Evolutionary conservation across 2,113 vertebrate species (phyloP), one percentile per base, ranked within the genome.

Genomic region (Myocastor coypus): DNA sequence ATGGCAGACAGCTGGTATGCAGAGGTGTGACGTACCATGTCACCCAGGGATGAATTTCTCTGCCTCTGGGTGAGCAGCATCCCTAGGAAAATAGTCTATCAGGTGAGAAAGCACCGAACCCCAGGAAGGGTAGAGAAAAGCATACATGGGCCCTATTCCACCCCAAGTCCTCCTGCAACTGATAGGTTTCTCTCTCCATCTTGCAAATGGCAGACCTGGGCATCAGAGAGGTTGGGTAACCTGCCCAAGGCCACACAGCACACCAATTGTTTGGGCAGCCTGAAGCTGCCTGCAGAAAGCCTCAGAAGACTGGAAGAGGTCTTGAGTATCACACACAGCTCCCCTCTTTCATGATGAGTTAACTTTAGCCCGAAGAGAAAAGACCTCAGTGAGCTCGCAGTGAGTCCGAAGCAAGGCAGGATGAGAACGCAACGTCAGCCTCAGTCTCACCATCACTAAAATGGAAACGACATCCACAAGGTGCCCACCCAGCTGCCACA

Each of bases 111-210:
- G 7, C 52, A 11, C 0, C 11, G 34, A 71, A 11, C 22, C 88
- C 46, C n/a, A 1, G 4, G 0, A 24, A 55, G 11, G 37, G 32
- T 22, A 3, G 32, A 1, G 2, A 0, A 16, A 46, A n/a, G 52
- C 64, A 19, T 24, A 26, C 24, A 16, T 0, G 5, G 22, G 30
- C 69, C 66, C 46, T 42, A 50, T 14, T 4, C 4, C 4, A 0
- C 22, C 24, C 12, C 69, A 26, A 0, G 9, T 8, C 42, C 22
- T 34, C 46, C 10, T 0, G 55, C 11, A 9, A 8, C 30, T n/a
- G 9, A 8, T 4, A 12, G 3, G 4, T 32, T 84, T 75, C 57
- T 78, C 57, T 78, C 85, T 34, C 85, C 42, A 17, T 3, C 73
- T 32, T 34, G 26, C 66, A 32, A 30, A 32, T 5, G 50, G 50